Conservation (phyloP, 2,888 invertebrate genomes). For the Oligia fasciuncula region DNA sequence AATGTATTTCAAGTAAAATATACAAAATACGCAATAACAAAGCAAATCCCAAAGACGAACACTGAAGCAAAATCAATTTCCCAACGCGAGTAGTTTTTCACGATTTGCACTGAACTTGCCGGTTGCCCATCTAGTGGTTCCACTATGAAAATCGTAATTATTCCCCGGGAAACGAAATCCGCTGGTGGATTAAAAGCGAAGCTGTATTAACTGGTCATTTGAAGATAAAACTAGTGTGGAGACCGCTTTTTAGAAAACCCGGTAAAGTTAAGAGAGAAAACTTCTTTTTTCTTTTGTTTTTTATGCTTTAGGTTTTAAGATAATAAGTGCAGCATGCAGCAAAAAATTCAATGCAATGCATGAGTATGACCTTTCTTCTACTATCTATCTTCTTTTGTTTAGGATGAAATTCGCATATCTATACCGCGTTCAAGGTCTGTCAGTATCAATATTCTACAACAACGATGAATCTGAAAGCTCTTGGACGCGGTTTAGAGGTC, state of each 20-base stretch:
- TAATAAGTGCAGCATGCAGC: neutral
- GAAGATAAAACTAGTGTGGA: slow-evolving; percentile 60
- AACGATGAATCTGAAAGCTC: no score
- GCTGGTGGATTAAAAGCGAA: slow-evolving; percentile 72
- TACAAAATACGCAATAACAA: slow-evolving; percentile 26
- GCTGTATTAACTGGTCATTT: slow-evolving; percentile 76
- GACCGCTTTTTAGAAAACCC: slow-evolving; percentile 47
- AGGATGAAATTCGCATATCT: no score
- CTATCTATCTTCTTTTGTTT: no score
- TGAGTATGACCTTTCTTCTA: no score
- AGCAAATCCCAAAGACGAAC: slow-evolving; percentile 40
- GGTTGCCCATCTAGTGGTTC: slow-evolving; percentile 52
- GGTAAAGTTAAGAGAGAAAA: neutral
- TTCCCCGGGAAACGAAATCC: slow-evolving; percentile 64
- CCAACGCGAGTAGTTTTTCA: slow-evolving; percentile 47
- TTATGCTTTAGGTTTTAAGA: neutral
- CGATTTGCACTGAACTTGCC: slow-evolving; percentile 60
- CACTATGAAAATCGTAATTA: slow-evolving; percentile 69
- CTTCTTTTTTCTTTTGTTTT: neutral
- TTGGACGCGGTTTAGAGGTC: no score
- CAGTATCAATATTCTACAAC: no score
- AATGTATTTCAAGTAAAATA: neutral
- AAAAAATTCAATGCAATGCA: neutral
- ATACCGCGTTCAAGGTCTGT: no score
- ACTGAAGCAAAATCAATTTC: slow-evolving; percentile 60